phyloP scores from a whole-genome alignment of 2,888 invertebrate species.

The Agrochola circellaris region DNA sequence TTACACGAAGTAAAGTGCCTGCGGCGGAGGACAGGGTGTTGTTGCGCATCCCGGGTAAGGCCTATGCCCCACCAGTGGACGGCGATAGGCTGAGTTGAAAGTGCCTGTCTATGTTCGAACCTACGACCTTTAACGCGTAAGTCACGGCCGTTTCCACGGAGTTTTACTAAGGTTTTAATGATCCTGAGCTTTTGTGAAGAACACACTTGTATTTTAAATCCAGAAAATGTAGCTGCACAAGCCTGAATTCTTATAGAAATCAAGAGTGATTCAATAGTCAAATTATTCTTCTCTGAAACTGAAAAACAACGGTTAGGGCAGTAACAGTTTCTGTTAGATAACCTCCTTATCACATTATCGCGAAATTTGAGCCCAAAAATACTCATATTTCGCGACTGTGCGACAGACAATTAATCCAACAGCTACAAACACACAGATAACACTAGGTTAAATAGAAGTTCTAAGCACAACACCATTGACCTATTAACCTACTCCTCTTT shows the following conservation, averaged over 20 bases:
- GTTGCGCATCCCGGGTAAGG: not conserved
- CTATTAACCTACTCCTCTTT: conserved; percentile 28
- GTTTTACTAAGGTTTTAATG: not conserved
- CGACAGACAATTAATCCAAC: conserved; percentile 20
- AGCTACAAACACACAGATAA: conserved; percentile 16
- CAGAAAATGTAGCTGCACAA: not conserved
- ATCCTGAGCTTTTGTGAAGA: not conserved
- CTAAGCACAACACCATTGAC: conserved; percentile 24
- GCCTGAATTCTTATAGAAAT: not conserved
- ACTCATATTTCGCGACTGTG: conserved; percentile 39
- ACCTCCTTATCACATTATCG: conserved; percentile 21
- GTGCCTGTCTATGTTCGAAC: not conserved
- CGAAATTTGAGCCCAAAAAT: conserved; percentile 25
- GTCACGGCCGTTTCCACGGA: not conserved
- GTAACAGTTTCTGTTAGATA: conserved; percentile 9
- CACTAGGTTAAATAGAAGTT: conserved; percentile 23
- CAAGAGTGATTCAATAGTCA: not conserved
- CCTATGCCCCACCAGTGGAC: not conserved
- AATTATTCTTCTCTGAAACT: not conserved
- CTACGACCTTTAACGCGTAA: not conserved
- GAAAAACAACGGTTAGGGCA: conserved; percentile 3
- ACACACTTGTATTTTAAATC: not conserved
- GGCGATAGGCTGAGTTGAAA: not conserved
- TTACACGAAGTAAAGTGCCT: not conserved
- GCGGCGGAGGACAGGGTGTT: not conserved